Evolutionary conservation across 2,797 vertebrate species (phyloP).

Genomic region (Miichthys miiuy): DNA sequence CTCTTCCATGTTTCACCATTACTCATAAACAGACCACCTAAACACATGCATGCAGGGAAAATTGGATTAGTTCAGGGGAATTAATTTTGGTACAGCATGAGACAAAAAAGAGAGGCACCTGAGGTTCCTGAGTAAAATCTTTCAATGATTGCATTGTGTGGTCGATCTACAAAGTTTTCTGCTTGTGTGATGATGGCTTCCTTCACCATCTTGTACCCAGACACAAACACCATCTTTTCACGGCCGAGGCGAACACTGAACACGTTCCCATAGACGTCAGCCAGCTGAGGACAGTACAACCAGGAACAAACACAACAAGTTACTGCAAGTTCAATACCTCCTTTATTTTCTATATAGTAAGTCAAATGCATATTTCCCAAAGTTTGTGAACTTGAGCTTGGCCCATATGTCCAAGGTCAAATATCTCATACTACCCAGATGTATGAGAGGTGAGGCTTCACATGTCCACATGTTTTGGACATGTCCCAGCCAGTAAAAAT

Average conservation of each 20-base stretch:
- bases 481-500: too few relatives aligned
- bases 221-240: neutral
- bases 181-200: conserved; percentile 14
- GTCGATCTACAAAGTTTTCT: conserved; percentile 21
- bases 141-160: fast-evolving
- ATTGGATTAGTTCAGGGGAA: neutral
- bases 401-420: too few relatives aligned
- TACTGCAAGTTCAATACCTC: neutral
- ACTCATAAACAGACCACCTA: conserved; percentile 72
- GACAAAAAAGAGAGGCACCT: neutral
- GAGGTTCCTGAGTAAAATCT: neutral
- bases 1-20: conserved; percentile 74
- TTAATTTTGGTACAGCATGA: neutral
- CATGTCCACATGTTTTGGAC: too few relatives aligned
- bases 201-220: conserved; percentile 21
- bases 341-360: neutral
- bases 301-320: neutral
- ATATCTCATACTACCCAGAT: too few relatives aligned
- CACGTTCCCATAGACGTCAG: neutral
- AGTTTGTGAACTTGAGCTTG: neutral
- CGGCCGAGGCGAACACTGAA: neutral
- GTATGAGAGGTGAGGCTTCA: too few relatives aligned
- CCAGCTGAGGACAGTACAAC: conserved; percentile 3
- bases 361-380: neutral
- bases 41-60: neutral